These are phyloP conservation scores for Scomberomorus guttatus DNA, from an alignment of 2,797 vertebrate genomes.

Conservation along the genomic window DNA sequence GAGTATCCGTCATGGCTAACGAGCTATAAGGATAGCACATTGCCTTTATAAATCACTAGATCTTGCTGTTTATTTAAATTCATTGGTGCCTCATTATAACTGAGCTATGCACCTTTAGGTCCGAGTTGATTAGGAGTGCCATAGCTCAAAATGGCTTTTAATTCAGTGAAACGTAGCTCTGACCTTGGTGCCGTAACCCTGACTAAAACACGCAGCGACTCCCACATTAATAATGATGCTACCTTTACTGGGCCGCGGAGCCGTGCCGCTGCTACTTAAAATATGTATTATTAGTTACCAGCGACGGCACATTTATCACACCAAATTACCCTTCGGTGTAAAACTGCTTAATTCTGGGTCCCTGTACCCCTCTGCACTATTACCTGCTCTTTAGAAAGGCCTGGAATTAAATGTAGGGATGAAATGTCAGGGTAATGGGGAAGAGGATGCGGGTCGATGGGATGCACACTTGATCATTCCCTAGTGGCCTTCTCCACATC, in stretches of 20 bases:
- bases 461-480: slow-evolving; percentile 90
- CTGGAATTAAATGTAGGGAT: slow-evolving; percentile 96
- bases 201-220: slow-evolving; percentile 95
- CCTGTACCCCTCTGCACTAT: slow-evolving; percentile 97
- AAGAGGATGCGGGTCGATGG: slow-evolving; percentile 89
- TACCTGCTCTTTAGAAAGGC: slow-evolving; percentile 98
- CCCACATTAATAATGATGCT: slow-evolving; percentile 99
- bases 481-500: slow-evolving; percentile 82
- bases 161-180: slow-evolving; percentile 97
- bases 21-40: slow-evolving; percentile 98
- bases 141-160: slow-evolving; percentile 99
- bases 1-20: slow-evolving; percentile 98
- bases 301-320: slow-evolving; percentile 97
- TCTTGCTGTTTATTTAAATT: slow-evolving; percentile 99
- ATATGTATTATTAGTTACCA: slow-evolving; percentile 99
- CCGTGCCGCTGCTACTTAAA: slow-evolving; percentile 90
- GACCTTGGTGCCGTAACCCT: slow-evolving; percentile 99
- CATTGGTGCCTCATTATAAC: slow-evolving; percentile 99
- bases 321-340: slow-evolving; percentile 99
- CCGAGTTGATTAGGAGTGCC: slow-evolving; percentile 98
- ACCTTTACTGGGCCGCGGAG: slow-evolving; percentile 91
- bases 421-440: slow-evolving; percentile 94
- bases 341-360: slow-evolving; percentile 98
- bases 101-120: slow-evolving; percentile 99
- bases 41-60: slow-evolving; percentile 98